A percentile compares a stretch with the other conserved stretches of the same genome.
Evolutionary conservation across 1,140 invertebrate genomes (phyloP).

Genomic region (Papilio dardanus): DNA sequence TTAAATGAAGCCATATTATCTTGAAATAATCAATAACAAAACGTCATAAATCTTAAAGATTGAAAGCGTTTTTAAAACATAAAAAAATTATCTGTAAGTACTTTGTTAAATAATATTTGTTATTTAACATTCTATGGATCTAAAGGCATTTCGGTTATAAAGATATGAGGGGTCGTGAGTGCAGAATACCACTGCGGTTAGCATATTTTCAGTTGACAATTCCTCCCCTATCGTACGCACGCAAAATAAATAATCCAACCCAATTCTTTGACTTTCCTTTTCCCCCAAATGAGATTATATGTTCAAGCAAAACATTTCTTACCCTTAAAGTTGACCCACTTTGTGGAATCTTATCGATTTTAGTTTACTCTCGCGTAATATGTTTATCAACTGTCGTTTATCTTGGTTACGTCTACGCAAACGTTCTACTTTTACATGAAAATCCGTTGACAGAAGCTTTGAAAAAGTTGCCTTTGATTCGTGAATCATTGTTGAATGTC

Average conservation of each 20-base stretch:
- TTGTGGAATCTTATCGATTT: not conserved
- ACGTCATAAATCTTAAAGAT: not conserved
- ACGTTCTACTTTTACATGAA: not conserved
- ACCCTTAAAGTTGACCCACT: slow-evolving; percentile 9
- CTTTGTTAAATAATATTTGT: not conserved
- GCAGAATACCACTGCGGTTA: slow-evolving; percentile 2
- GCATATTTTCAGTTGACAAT: slow-evolving; percentile 9
- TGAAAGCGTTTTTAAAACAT: not conserved
- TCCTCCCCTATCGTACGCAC: slow-evolving; percentile 6
- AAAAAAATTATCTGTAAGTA: not conserved
- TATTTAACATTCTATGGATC: not conserved
- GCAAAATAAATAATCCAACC: slow-evolving; percentile 10
- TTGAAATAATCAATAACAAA: not conserved
- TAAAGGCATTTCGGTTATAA: not conserved
- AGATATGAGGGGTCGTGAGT: not conserved
- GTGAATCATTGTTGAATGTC: not conserved
- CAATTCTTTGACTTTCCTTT: not conserved
- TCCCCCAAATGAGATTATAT: slow-evolving; percentile 1
- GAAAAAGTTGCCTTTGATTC: slow-evolving; percentile 7
- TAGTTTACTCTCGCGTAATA: not conserved
- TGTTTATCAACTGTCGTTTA: slow-evolving; percentile 13
- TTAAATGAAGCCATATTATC: not conserved
- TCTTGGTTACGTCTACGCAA: not conserved
- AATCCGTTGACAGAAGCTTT: slow-evolving; percentile 1
- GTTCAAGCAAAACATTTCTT: slow-evolving; percentile 16